A percentile compares a stretch with the other conserved stretches of the same genome.
Evolutionary conservation across 2,113 vertebrate species (phyloP).

Genomic region (Limanda limanda): DNA sequence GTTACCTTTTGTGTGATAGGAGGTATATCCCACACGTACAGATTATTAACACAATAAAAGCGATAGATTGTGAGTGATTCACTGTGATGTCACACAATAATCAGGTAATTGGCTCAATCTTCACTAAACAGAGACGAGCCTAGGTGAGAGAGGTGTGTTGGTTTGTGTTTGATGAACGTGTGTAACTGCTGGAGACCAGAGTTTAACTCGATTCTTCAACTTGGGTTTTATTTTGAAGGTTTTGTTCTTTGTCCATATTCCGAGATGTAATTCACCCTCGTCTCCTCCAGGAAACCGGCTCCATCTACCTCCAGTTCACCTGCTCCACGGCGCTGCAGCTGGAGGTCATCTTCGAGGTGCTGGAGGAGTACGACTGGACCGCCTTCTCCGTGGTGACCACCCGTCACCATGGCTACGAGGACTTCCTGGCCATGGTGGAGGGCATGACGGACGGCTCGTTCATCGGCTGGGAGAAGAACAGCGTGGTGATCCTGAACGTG

Average conservation of each 20-base stretch:
- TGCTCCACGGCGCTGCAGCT: slow-evolving; percentile 93
- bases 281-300: slow-evolving; percentile 87
- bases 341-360: slow-evolving; percentile 93
- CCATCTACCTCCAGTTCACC: slow-evolving; percentile 94
- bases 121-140: no score
- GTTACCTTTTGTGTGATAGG: no score
- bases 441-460: slow-evolving; percentile 93
- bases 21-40: no score
- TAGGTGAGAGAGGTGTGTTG: no score
- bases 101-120: no score
- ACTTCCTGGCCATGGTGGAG: slow-evolving; percentile 93
- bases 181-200: no score
- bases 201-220: no score
- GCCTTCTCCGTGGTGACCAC: slow-evolving; percentile 93
- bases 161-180: no score
- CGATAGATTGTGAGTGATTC: no score
- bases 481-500: slow-evolving; percentile 88
- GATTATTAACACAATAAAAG: no score
- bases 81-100: no score
- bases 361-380: slow-evolving; percentile 97
- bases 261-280: no score
- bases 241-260: neutral
- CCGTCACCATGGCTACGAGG: slow-evolving; percentile 91
- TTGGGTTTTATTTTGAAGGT: neutral
- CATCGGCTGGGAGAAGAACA: slow-evolving; percentile 95